Percentiles rank a stretch among this genome's conserved stretches.
Conservation (phyloP, 2,888 invertebrate species). For the Buathra laborator region DNA sequence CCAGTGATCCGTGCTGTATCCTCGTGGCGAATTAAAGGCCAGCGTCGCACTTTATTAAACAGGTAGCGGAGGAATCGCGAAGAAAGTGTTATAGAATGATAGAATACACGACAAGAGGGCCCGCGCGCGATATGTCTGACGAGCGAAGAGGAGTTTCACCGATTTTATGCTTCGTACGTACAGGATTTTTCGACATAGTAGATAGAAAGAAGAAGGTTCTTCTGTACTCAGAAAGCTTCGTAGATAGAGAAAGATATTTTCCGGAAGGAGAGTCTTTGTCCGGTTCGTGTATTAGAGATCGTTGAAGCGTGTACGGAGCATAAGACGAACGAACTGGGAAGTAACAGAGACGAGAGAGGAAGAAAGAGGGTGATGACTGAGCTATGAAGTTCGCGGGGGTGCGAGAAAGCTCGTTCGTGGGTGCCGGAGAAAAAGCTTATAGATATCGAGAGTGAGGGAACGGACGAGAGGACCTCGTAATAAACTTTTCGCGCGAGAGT, state of each 20-base stretch:
- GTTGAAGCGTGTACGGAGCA: conserved; percentile 56
- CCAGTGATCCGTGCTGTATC: background rate
- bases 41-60: conserved; percentile 12
- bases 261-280: conserved; percentile 57
- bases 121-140: background rate
- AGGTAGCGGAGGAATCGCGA: background rate
- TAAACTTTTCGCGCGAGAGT: conserved; percentile 77
- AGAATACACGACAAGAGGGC: conserved; percentile 1
- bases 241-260: conserved; percentile 6
- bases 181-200: background rate
- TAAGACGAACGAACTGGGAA: conserved; percentile 48
- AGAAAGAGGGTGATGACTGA: conserved; percentile 42
- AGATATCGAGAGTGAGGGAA: conserved; percentile 63
- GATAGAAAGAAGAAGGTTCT: background rate
- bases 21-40: background rate
- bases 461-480: conserved; percentile 74
- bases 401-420: conserved; percentile 35
- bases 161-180: conserved; percentile 15
- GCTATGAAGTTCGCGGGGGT: conserved; percentile 29
- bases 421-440: conserved; percentile 45
- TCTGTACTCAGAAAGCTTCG: background rate
- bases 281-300: conserved; percentile 63
- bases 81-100: background rate
- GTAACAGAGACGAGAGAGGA: conserved; percentile 34
- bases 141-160: background rate